Base-by-base conservation (phyloP, 2,888 invertebrate genomes). In the Lacanobia wlatinum region DNA sequence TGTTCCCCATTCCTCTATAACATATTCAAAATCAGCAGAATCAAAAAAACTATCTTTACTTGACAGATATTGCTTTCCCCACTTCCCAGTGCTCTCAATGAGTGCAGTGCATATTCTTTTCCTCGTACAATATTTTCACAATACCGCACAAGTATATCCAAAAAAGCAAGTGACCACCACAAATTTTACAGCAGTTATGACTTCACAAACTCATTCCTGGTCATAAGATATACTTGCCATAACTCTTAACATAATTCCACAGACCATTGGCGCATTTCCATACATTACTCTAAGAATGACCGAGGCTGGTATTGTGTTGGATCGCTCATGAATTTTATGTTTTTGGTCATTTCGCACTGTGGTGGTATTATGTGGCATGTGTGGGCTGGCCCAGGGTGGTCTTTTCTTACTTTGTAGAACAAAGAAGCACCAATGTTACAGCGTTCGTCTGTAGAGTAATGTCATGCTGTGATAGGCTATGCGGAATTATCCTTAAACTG, bases 221-320 rank as follows among this genome's bases (percentile, higher is more conserved):
- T 58, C 66, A 81, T 77, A 14, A 66, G 70, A 74, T 58, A 43
- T 61, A 64, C 69, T 64, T 40, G 43, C n/a, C 46, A 58, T 63
- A 66, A 59, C 16, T 65, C 58, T 50, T 65, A 65, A 50, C 58
- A 67, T 62, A 78, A 78, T 72, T 58, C 48, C 43, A 28, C 58
- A 48, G 58, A 16, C 43, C 21, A 71, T 65, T 76, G 77, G 63
- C n/a, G 70, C 18, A 76, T 78, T 78, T 82, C 67, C 78, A 82
- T 72, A 59, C 53, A 58, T 82, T 67, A 77, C 38, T 56, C 48
- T 50, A 58, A 79, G 82, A 79, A 79, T 68, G 48, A 82, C 14
- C 40, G n/a, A 28, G 23, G 21, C 50, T 28, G 12, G 82, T 72
- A 61, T 72, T 72, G 78, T 78, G 38, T 53, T 38, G 64, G 65